These are phyloP conservation scores for Eupithecia tripunctaria DNA, from an alignment of 2,888 invertebrate species.

Conservation along the genomic window DNA sequence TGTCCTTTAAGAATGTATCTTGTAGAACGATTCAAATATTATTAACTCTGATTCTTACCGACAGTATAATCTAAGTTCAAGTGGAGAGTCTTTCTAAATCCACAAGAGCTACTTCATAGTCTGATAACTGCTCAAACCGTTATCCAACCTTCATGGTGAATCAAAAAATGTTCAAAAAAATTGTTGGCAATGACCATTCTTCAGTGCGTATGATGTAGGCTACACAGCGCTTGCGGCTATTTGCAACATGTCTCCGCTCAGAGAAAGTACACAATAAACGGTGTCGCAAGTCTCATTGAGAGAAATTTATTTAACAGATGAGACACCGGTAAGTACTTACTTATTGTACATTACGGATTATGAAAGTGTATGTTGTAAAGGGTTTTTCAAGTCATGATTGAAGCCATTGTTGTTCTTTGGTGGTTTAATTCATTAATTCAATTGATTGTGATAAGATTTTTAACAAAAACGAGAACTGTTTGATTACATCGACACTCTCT, in stretches of 20 bases:
- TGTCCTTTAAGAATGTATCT: too few relatives aligned
- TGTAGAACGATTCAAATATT: too few relatives aligned
- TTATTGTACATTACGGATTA: not conserved
- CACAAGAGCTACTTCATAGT: conserved; percentile 3
- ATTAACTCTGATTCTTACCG: too few relatives aligned
- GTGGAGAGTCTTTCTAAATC: not conserved
- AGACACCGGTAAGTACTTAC: not conserved
- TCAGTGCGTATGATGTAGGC: conserved; percentile 32
- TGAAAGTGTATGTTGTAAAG: not conserved
- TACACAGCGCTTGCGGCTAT: conserved; percentile 28
- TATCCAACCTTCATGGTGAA: not conserved
- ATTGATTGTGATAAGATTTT: not conserved
- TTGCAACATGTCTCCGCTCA: conserved; percentile 48
- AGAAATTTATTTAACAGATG: conserved; percentile 9
- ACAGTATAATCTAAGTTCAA: not conserved
- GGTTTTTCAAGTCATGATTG: not conserved
- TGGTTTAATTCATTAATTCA: not conserved
- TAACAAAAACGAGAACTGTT: not conserved
- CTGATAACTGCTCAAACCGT: conserved; percentile 19
- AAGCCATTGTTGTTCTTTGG: not conserved
- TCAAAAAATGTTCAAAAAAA: not conserved
- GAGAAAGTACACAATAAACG: conserved; percentile 38
- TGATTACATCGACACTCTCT: too few relatives aligned
- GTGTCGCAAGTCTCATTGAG: conserved; percentile 22
- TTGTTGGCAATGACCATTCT: not conserved